Evolutionary conservation across 2,113 vertebrate genomes (phyloP).

Genomic region (Ameiurus melas): DNA sequence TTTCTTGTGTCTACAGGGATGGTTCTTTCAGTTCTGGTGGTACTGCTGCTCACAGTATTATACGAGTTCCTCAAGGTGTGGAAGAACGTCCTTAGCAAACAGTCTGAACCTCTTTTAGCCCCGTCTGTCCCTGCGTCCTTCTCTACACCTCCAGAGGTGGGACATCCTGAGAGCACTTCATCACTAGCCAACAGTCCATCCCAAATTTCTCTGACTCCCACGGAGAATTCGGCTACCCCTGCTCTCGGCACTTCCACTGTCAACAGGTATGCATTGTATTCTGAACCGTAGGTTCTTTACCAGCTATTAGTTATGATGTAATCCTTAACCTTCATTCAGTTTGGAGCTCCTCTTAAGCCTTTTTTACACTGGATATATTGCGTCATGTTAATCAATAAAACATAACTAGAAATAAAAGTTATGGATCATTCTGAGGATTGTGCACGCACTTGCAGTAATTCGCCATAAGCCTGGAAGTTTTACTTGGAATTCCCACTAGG

Average conservation of each 20-base stretch:
- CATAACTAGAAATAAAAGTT: background rate
- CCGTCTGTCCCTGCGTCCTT: conserved; percentile 25
- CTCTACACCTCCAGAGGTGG: conserved; percentile 36
- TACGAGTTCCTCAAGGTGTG: conserved; percentile 88
- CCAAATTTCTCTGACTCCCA: conserved; percentile 60
- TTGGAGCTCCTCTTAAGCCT: background rate
- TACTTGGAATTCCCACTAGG: background rate
- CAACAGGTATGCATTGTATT: conserved; percentile 55
- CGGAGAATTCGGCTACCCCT: background rate
- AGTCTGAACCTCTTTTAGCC: conserved; percentile 40
- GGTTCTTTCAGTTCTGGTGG: conserved; percentile 80
- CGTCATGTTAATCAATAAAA: background rate
- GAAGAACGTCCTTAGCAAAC: conserved; percentile 72
- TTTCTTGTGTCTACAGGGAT: conserved; percentile 76
- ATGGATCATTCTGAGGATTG: background rate
- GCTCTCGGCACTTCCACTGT: background rate
- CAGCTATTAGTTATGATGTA: background rate
- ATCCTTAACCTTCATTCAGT: background rate
- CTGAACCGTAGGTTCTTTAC: background rate
- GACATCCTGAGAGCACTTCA: conserved; percentile 55
- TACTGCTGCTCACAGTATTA: conserved; percentile 82
- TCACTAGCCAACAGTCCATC: conserved; percentile 59
- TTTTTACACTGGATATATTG: background rate
- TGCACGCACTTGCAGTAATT: background rate
- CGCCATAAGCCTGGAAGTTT: too few relatives aligned